Conservation (phyloP, 2,888 invertebrate species). For the Disparrhopalites patrizii region DNA sequence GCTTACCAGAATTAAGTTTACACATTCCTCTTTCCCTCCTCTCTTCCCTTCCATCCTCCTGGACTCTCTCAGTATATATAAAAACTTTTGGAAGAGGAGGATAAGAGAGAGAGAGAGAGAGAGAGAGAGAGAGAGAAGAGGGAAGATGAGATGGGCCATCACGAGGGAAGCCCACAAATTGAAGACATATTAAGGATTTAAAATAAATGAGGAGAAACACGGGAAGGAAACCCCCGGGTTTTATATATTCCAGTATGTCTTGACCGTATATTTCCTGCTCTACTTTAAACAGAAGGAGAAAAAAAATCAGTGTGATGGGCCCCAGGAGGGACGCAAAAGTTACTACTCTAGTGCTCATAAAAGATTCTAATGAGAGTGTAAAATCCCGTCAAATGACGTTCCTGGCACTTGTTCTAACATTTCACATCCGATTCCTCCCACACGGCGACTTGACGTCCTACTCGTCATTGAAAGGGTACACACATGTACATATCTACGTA, state of each 20-base stretch:
- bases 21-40: too few relatives aligned
- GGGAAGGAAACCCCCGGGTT: background rate
- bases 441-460: too few relatives aligned
- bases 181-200: conserved; percentile 8
- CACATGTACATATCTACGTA: too few relatives aligned
- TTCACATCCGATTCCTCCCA: background rate
- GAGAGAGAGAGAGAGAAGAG: background rate
- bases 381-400: conserved; percentile 16
- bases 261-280: too few relatives aligned
- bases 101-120: background rate
- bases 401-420: conserved; percentile 12
- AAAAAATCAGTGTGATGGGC: conserved; percentile 9
- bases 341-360: conserved; percentile 15
- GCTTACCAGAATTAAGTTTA: background rate
- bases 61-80: too few relatives aligned
- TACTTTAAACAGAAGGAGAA: conserved; percentile 1
- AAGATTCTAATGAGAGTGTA: conserved; percentile 27
- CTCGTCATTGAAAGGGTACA: too few relatives aligned
- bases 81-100: background rate
- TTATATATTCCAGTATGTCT: too few relatives aligned
- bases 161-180: background rate
- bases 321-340: conserved; percentile 5
- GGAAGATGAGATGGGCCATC: background rate
- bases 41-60: too few relatives aligned
- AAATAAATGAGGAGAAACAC: background rate